Base-by-base conservation (phyloP, 2,113 vertebrate genomes). In the Ibidorhyncha struthersii region DNA sequence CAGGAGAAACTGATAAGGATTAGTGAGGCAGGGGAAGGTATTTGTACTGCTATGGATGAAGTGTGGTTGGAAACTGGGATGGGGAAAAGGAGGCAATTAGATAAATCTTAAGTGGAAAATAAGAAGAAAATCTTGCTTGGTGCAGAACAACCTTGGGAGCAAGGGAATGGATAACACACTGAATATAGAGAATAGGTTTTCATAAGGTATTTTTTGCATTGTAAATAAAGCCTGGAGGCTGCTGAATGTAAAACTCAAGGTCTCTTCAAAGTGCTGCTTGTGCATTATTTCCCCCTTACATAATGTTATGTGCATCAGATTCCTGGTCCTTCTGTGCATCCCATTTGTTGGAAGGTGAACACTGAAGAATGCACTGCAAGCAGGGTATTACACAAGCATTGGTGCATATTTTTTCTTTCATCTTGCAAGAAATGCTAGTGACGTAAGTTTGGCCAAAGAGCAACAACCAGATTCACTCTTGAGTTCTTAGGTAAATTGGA, bases 381-480 rank as follows among this genome's bases (percentile, higher is more conserved):
- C 19, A 18, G 3, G 5, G 7, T 36, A 49, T 45, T 50, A 29
- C 15, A 47, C 1, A 0, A 86, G 15, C 3, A 53, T 14, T 16
- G 10, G 8, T 71, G 25, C 0, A 0, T 26, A 30, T 47, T 34
- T 72, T 77, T 66, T 38, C 6, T 55, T 73, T 67, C 5, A 4
- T 32, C 27, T 45, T 61, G 8, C 14, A 43, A 25, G 14, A 87
- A 50, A 49, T 8, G 9, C 2, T 56, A n/a, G 8, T 14, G 12
- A 30, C 0, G 0, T 32, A 53, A 40, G 6, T 71, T 25, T 77
- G 30, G 9, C 5, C n/a, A 63, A 71, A 77, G 26, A 59, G 8
- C 50, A 71, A 47, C 10, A 67, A 32, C 8, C 9, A 47, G 45
- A 36, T 66, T 86, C 8, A 59, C 6, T 40, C 30, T 30, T 66